Evolutionary conservation across 2,888 invertebrate species (phyloP), one percentile per base, ranked within the genome.

Genomic region (Chrysomela aeneicollis): DNA sequence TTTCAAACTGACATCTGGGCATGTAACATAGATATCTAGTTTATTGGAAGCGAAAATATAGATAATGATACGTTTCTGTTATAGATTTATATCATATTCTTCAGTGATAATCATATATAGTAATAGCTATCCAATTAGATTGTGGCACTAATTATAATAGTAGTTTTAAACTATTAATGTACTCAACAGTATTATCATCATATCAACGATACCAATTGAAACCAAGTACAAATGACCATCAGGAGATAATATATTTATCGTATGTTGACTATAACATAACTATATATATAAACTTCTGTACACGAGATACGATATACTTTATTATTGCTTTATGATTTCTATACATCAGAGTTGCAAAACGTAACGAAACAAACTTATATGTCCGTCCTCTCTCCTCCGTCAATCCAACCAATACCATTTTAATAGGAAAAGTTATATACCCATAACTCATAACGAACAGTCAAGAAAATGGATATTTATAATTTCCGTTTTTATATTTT

Each of bases 1-100:
- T 69, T 69, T 66, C 61, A 64, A 62, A 67, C 53, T 55, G 46
- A 46, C 57, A 35, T 37, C 50, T 57, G 58, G 59, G 52, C 62
- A 67, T 59, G 53, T 61, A 54, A 60, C 63, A 61, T 61, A 63
- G 42, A 49, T 60, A 61, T n/a, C n/a, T n/a, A n/a, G 32, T 61
- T 59, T 60, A 55, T 61, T 32, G 57, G 26, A 57, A 59, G 61
- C 49, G 49, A 54, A 42, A 42, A 42, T 42, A 42, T 35, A 15
- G 30, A 52, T 66, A 67, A 67, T 67, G 51, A 57, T 53, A 59
- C 22, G 62, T 55, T 62, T 51, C 15, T 22, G 51, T 62, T 55
- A 57, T 57, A n/a, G n/a, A 37, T 62, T 61, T 54, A 67, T 67
- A 61, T n/a, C n/a, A 64, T 59, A 60, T 47, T 58, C 51, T 52